Conservation (phyloP, 1,140 invertebrate genomes). For the Drosophila erecta region DNA sequence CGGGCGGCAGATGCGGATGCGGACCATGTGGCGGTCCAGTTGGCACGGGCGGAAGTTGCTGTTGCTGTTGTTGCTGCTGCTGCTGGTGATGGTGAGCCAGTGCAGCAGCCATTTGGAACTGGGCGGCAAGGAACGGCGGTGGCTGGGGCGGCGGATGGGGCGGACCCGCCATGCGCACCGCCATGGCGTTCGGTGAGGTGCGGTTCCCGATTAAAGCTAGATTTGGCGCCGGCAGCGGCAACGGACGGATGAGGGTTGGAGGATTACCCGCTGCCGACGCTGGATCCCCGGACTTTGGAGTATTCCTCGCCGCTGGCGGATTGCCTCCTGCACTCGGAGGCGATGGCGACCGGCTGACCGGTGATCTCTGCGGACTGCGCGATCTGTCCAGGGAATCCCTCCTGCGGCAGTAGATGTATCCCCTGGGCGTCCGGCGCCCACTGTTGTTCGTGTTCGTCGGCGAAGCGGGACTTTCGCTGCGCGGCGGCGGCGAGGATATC, state of each 20-base stretch:
- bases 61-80: slow-evolving; percentile 82
- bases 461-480: slow-evolving; percentile 66
- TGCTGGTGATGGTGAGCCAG: slow-evolving; percentile 84
- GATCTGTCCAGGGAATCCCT: slow-evolving; percentile 67
- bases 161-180: slow-evolving; percentile 74
- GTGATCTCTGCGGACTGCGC: slow-evolving; percentile 79
- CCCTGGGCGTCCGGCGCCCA: slow-evolving; percentile 54
- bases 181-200: slow-evolving; percentile 51
- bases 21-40: slow-evolving; percentile 77
- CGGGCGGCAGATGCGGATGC: slow-evolving; percentile 86
- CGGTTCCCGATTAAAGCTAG: slow-evolving; percentile 72
- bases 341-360: slow-evolving; percentile 60
- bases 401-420: slow-evolving; percentile 70
- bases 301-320: slow-evolving; percentile 59
- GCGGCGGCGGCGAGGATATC: slow-evolving; percentile 66
- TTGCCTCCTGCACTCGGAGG: slow-evolving; percentile 42
- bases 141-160: slow-evolving; percentile 74
- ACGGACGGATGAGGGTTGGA: slow-evolving; percentile 85
- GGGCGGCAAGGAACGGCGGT: slow-evolving; percentile 89
- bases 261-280: slow-evolving; percentile 84
- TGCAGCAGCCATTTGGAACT: slow-evolving; percentile 89
- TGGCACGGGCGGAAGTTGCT: slow-evolving; percentile 69
- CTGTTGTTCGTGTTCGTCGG: slow-evolving; percentile 22
- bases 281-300: slow-evolving; percentile 46
- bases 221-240: slow-evolving; percentile 73